Evolutionary conservation across 2,888 invertebrate species (phyloP), one percentile per base, ranked within the genome.

Genomic region (Anorthoa munda): DNA sequence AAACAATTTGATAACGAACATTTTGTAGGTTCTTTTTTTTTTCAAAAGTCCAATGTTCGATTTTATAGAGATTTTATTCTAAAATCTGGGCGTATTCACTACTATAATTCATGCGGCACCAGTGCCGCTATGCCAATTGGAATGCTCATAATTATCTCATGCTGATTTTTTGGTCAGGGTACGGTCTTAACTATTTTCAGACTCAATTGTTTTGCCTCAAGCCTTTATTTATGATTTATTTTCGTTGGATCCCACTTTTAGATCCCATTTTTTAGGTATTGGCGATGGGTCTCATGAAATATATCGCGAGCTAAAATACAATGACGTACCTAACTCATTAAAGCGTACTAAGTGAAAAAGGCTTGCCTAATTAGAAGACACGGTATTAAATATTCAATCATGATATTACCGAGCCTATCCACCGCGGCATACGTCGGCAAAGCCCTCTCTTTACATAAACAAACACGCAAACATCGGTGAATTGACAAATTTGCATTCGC

Each of bases 401-500:
- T 18, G 23, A n/a, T n/a, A 13, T 18, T 26, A 50, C 50, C 21
- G 18, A 48, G 51, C 9, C 26, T 31, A 55, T 45, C 26, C 18
- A 45, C 23, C 46, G 46, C 59, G 56, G 53, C 56, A 15, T 53
- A 45, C 56, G 51, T 18, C n/a, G 18, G 23, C 31, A 67, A 66
- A 51, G 21, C 50, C 72, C 46, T 31, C 64, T 53, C 66, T 67
- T 59, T 59, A 69, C 77, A 51, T 51, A 66, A 56, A 58, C 66
- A 64, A 82, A 82, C 74, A 70, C n/a, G 79, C 78, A 74, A 74
- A 74, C 79, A 68, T 67, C 26, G 55, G 69, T 61, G 31, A 65
- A 64, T 81, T 59, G 68, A 67, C 73, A 76, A 75, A 77, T 77
- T 79, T 81, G 63, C 60, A 67, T 77, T 75, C 58, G 63, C 66